Evolutionary conservation across 2,888 invertebrate species (phyloP).

Genomic region (Cosmorhoe ocellata): DNA sequence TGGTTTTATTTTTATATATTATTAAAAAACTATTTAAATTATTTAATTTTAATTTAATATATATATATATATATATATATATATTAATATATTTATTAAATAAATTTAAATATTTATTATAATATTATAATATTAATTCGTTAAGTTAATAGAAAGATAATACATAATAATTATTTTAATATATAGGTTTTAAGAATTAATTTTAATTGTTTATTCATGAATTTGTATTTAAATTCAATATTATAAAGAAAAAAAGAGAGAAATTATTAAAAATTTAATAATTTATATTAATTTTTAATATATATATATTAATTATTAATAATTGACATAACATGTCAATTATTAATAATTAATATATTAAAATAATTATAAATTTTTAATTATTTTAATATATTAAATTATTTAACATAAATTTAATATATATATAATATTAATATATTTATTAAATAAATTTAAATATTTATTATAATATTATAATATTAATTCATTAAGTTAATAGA

Average conservation of each 20-base stretch:
- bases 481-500: constrained; percentile 36
- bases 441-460: constrained; percentile 21
- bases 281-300: constrained; percentile 23
- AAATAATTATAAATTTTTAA: constrained; percentile 16
- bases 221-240: constrained; percentile 39
- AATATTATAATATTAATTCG: constrained; percentile 29
- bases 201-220: constrained; percentile 39
- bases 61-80: constrained; percentile 24
- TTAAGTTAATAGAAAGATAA: constrained; percentile 36
- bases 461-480: constrained; percentile 24
- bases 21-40: constrained; percentile 19
- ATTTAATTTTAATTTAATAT: constrained; percentile 22
- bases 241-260: constrained; percentile 38
- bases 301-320: constrained; percentile 15
- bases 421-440: constrained; percentile 11
- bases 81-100: constrained; percentile 18
- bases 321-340: too few relatives aligned
- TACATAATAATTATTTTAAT: constrained; percentile 41
- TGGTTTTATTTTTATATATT: constrained; percentile 34
- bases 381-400: constrained; percentile 28
- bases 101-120: constrained; percentile 27
- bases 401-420: not conserved
- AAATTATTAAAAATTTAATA: constrained; percentile 38
- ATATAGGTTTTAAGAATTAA: constrained; percentile 24
- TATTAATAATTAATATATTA: too few relatives aligned